Conservation (phyloP, 2,113 vertebrate genomes). For the Morone chrysops region DNA sequence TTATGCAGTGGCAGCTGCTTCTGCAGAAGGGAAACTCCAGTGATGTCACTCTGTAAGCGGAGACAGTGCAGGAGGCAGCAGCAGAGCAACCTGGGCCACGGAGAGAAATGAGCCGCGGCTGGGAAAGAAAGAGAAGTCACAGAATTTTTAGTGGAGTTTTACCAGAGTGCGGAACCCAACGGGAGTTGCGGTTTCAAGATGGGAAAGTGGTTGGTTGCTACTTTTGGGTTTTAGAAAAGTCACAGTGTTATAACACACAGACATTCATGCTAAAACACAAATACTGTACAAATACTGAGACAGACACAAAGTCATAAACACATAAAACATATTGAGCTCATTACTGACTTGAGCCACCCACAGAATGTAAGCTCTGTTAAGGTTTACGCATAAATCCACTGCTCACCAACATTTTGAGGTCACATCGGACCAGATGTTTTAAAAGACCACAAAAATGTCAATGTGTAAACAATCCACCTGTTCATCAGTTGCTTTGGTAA, state of each 20-base stretch:
- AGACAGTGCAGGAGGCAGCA: conserved; percentile 49
- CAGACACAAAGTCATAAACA: conserved; percentile 26
- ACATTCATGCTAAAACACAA: conserved; percentile 14
- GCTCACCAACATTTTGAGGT: conserved; percentile 25
- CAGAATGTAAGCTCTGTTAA: conserved; percentile 28
- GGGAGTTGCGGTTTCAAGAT: conserved; percentile 55
- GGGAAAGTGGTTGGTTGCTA: conserved; percentile 43
- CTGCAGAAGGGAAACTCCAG: conserved; percentile 82
- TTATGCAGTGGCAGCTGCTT: conserved; percentile 67
- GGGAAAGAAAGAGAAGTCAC: conserved; percentile 71
- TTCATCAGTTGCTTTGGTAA: neutral
- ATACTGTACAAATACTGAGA: neutral
- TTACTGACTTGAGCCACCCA: conserved; percentile 16
- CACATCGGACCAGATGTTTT: conserved; percentile 27
- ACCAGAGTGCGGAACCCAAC: neutral
- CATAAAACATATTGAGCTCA: conserved; percentile 36
- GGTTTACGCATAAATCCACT: conserved; percentile 15
- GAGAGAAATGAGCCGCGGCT: conserved; percentile 30
- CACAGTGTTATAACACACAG: conserved; percentile 15
- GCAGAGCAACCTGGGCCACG: conserved; percentile 1
- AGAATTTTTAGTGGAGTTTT: conserved; percentile 54
- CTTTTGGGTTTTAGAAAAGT: conserved; percentile 28
- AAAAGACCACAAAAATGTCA: conserved; percentile 38
- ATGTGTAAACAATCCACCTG: conserved; percentile 38
- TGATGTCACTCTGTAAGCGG: conserved; percentile 82